Conservation (phyloP, 2,113 vertebrate genomes). For the Thinocorus orbignyianus region DNA sequence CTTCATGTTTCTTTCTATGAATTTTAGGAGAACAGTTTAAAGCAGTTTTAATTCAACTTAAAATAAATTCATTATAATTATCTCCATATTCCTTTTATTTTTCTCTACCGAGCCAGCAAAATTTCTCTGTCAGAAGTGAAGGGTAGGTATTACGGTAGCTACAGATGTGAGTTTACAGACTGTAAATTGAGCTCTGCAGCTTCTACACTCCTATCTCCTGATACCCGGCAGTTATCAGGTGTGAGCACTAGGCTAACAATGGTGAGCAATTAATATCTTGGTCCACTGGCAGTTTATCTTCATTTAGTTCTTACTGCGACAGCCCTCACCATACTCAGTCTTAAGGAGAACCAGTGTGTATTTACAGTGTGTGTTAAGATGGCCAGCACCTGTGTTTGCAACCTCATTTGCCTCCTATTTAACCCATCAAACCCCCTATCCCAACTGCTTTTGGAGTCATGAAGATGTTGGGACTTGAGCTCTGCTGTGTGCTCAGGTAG, state of each 20-base stretch:
- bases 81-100: not conserved
- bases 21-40: not conserved
- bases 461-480: not conserved
- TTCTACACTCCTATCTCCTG: not conserved
- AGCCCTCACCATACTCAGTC: not conserved
- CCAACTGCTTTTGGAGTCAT: rapidly evolving
- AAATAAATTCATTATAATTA: not conserved
- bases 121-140: not conserved
- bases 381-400: not conserved
- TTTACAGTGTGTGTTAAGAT: not conserved
- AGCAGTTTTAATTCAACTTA: not conserved
- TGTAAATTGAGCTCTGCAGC: not conserved
- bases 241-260: not conserved
- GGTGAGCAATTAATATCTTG: not conserved
- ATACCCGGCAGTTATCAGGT: not conserved
- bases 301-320: not conserved
- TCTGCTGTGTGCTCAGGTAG: rapidly evolving
- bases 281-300: not conserved
- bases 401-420: not conserved
- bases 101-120: not conserved
- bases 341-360: too few species aligned
- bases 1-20: not conserved
- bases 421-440: not conserved
- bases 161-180: not conserved
- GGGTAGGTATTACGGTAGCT: not conserved